These are phyloP conservation scores for Eremobia ochroleuca DNA, from an alignment of 2,888 invertebrate species.

Conservation along the genomic window DNA sequence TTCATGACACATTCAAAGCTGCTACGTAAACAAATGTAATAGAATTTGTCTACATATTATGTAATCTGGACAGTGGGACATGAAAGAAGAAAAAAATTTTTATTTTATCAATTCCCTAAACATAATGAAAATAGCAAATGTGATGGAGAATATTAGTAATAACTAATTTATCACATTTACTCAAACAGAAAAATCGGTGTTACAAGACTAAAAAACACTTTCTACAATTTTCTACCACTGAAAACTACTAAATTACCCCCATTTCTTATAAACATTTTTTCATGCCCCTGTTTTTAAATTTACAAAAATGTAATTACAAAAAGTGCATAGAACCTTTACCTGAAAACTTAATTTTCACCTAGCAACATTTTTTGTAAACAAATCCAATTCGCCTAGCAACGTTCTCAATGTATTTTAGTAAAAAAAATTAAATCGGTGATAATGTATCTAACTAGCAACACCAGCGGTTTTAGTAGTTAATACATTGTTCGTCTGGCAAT, in stretches of 20 bases:
- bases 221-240: constrained; percentile 56
- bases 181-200: constrained; percentile 31
- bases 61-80: not conserved
- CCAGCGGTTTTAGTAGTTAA: constrained; percentile 19
- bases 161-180: constrained; percentile 42
- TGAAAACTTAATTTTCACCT: constrained; percentile 15
- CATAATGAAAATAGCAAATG: constrained; percentile 24
- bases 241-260: constrained; percentile 33
- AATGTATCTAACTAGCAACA: constrained; percentile 31
- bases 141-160: constrained; percentile 36
- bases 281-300: constrained; percentile 53
- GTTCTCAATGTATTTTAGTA: not conserved
- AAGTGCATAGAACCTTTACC: constrained; percentile 60
- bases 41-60: too few relatives aligned
- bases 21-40: not conserved
- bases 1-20: not conserved
- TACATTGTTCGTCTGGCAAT: constrained; percentile 50
- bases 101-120: constrained; percentile 49
- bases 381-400: constrained; percentile 18
- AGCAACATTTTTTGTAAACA: constrained; percentile 38
- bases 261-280: not conserved
- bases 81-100: not conserved
- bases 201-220: constrained; percentile 52
- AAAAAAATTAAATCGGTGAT: not conserved
- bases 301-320: constrained; percentile 33